phyloP scores from a whole-genome alignment of 2,797 vertebrate species.

The Darevskia nairensis region DNA sequence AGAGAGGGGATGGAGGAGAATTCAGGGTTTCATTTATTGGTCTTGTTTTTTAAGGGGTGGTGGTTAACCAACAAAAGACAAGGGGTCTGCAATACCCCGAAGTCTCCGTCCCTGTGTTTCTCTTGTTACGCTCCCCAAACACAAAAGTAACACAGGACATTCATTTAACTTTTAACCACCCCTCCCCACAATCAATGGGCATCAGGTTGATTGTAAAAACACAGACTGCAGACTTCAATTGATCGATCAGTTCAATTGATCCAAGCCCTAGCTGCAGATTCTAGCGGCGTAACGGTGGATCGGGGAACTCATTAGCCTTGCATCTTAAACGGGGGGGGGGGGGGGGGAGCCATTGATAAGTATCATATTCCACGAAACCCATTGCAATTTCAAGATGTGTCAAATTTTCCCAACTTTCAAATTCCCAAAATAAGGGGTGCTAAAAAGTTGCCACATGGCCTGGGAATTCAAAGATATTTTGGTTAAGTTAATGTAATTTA shows the following conservation, averaged over 20 bases:
- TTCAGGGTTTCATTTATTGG: no score
- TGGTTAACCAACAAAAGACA: rapidly evolving
- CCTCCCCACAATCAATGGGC: no score
- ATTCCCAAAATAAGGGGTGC: no score
- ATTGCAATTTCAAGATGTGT: no score
- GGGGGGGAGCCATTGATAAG: no score
- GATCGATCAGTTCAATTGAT: background rate
- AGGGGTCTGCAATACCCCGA: background rate
- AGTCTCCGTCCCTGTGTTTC: background rate
- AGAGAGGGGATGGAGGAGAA: background rate
- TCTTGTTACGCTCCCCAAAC: background rate
- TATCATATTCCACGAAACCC: no score
- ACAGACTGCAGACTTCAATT: background rate
- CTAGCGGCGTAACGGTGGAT: background rate
- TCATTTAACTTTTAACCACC: background rate
- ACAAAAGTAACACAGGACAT: background rate
- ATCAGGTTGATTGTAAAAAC: background rate
- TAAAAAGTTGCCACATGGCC: no score
- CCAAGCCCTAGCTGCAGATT: background rate
- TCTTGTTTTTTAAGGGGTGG: no score
- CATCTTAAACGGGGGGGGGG: background rate
- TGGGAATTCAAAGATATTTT: no score
- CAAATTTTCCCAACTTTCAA: no score
- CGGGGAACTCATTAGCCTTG: background rate
- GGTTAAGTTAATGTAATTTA: no score